Evolutionary conservation across 2,888 invertebrate species (phyloP), one percentile per base, ranked within the genome.

Genomic region (Ophonus ardosiacus): DNA sequence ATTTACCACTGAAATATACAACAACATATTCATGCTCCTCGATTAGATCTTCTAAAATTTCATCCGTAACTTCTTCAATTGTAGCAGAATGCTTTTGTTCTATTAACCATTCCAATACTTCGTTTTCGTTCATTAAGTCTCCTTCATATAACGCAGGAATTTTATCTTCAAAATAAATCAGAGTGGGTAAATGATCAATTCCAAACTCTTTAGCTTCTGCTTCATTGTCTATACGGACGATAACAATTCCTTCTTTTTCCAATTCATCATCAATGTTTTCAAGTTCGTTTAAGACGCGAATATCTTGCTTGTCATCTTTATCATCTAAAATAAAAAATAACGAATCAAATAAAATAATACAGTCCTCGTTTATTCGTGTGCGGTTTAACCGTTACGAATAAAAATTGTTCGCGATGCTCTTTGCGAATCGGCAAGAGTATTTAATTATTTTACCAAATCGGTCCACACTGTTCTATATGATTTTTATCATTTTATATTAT

Each of bases 41-140:
- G 88, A 98, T 97, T 31, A 98, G 93, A 88, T 96, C 96, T 86
- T 94, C 93, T 31, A 98, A 92, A 88, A 98, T 97, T 92, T 98
- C 97, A 90, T 98, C 98, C 3, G 97, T 97, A 59, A 98, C 97
- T 92, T 98, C 98, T 92, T 98, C 98, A 88, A 98, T 98, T 5
- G 98, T 98, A 7, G 97, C 97, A 0, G 96, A 95, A 89, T 95
- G 95, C 91, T 98, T 97, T 89, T 98, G 97, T 88, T 97, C 94
- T 86, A 97, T 93, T 0, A 97, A 91, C 98, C 98, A 98, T 88
- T 96, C 94, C n/a, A 98, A 92, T 5, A 98, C 97, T 92, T 97
- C 97, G 85, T 98, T 97, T 91, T 98, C 98, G 89, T 97, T 97
- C 93, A 97, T 95, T 0, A 98, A 93, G 91, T 98, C 97, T 24